Conservation (phyloP, 2,888 invertebrate species). For the Netelia virgata region DNA sequence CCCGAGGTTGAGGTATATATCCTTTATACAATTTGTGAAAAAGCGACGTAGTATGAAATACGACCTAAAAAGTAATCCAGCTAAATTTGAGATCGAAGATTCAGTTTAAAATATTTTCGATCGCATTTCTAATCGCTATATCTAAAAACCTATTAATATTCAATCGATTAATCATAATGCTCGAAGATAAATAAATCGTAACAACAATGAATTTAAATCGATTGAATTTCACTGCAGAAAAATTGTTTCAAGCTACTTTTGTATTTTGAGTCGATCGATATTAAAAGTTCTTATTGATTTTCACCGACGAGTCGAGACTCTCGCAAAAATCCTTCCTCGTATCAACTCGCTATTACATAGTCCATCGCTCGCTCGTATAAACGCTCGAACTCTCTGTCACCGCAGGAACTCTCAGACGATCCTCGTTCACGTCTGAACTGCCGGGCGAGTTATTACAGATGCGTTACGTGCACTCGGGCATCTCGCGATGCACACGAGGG, state of each 20-base stretch:
- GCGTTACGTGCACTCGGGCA: constrained; percentile 51
- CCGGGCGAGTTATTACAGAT: constrained; percentile 20
- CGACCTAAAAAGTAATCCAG: background rate
- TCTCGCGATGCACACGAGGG: constrained; percentile 38
- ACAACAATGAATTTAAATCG: background rate
- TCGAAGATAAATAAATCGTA: too few species aligned
- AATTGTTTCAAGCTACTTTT: background rate
- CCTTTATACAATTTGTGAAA: constrained; percentile 36
- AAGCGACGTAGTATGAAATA: too few species aligned
- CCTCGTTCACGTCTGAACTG: constrained; percentile 28
- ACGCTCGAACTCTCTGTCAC: background rate
- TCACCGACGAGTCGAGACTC: background rate
- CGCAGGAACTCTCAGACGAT: background rate
- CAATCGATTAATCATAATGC: too few species aligned
- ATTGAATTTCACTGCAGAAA: background rate
- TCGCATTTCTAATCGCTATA: background rate
- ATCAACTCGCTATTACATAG: background rate
- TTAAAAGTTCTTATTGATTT: background rate
- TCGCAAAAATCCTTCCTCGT: background rate
- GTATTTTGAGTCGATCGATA: background rate
- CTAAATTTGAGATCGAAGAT: background rate
- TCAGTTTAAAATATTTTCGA: background rate
- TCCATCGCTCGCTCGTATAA: background rate
- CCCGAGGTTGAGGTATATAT: constrained; percentile 20
- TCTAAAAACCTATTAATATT: background rate